Base-by-base conservation (phyloP, 2,113 vertebrate genomes). In the Paramisgurnus dabryanus region DNA sequence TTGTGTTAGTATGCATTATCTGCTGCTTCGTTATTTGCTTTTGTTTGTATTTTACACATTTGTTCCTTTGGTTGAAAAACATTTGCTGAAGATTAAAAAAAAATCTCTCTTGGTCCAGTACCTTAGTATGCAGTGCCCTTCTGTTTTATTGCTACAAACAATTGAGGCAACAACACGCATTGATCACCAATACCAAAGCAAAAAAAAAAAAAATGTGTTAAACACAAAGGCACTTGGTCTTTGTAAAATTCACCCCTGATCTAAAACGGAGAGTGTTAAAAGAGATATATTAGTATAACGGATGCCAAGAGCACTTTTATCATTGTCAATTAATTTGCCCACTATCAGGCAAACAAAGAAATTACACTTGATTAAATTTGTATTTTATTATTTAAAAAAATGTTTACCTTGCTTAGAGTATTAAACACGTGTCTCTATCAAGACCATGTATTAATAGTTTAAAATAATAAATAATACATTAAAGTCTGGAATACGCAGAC, bases 381-480 rank as follows among this genome's bases (percentile, higher is more conserved):
- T 66, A 70, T 34, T 22, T 47, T 34, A 34, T 34, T 34, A 34
- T 34, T 34, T 34, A 34, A 34, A 34, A 34, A 34, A 34, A 34
- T 34, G 27, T 34, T 73, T 73, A n/a, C 22, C 34, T 68, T 61
- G 64, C 40, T 80, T 53, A 22, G 74, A 67, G 17, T 34, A 69
- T 61, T 77, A 22, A 73, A 40, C 22, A 65, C 78, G 27, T 81
- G 1, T 11, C 10, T 78, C 39, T 67, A 67, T 12, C 3, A 76
- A 64, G 43, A 53, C 43, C 4, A 57, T 49, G 53, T 79, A 76
- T 75, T 75, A 75, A 79, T 22, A 45, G 55, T 79, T 81, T 27
- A 75, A 74, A 81, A 81, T 60, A 85, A 81, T 81, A 83, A 84
- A 84, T 78, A 83, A 74, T 72, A 79, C 49, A 81, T 11, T 53